Conservation (phyloP, 1,140 invertebrate genomes). For the Rhyacophila brunnea region DNA sequence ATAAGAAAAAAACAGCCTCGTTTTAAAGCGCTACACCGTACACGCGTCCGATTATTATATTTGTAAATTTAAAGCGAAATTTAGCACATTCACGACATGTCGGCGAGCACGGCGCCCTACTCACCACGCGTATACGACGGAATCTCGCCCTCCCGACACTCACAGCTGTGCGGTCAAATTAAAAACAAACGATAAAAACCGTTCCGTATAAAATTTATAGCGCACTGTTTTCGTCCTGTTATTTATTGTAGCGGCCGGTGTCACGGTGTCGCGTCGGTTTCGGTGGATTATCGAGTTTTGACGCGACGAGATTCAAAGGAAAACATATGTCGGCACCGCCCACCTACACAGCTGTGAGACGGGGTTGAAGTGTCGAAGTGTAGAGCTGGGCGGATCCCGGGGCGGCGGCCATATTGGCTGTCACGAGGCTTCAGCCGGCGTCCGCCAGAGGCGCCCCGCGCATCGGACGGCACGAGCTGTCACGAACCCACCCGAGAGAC, state of each 20-base stretch:
- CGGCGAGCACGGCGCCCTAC: too few species aligned
- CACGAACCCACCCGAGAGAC: conserved; percentile 2
- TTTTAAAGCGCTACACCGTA: too few species aligned
- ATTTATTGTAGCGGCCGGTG: background rate
- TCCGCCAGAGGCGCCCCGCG: conserved; percentile 7
- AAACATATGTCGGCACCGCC: conserved; percentile 21
- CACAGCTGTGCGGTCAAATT: too few species aligned
- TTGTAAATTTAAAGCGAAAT: too few species aligned
- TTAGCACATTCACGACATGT: too few species aligned
- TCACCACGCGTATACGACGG: too few species aligned
- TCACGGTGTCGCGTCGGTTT: background rate
- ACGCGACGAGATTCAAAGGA: background rate
- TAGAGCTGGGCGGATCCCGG: conserved; percentile 15
- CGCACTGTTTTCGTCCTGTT: background rate
- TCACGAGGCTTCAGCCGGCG: conserved; percentile 17
- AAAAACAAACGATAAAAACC: too few species aligned
- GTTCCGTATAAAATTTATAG: too few species aligned
- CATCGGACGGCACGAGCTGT: background rate
- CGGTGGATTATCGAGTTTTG: background rate
- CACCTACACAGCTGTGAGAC: conserved; percentile 2
- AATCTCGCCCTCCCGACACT: too few species aligned
- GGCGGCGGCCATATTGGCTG: conserved; percentile 15
- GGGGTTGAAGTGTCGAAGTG: background rate
- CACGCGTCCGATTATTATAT: too few species aligned
- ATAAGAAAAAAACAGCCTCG: too few species aligned